Evolutionary conservation across 2,888 invertebrate species (phyloP).

Genomic region (Ashinkailepas kermadecensis): DNA sequence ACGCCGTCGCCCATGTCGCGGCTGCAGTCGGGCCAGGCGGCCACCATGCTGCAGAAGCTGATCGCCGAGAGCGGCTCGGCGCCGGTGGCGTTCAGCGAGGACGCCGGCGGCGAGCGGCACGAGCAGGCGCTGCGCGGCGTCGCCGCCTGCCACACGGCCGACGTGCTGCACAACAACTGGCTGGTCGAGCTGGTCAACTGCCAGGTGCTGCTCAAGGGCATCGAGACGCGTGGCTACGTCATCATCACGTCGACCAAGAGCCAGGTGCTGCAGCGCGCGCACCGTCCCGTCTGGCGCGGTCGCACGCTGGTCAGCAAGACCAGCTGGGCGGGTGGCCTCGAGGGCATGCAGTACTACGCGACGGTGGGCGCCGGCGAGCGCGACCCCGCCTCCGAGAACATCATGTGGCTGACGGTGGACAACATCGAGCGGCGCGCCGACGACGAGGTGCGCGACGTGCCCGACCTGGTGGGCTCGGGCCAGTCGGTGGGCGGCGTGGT

Average conservation of each 20-base stretch:
- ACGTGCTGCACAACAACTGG: slow-evolving; percentile 89
- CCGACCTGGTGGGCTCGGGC: slow-evolving; percentile 70
- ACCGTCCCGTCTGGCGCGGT: slow-evolving; percentile 81
- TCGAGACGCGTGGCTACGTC: slow-evolving; percentile 94
- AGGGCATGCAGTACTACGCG: slow-evolving; percentile 96
- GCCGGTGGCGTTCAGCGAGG: slow-evolving; percentile 86
- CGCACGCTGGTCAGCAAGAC: slow-evolving; percentile 82
- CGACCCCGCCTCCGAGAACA: slow-evolving; percentile 63
- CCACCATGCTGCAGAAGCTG: slow-evolving; percentile 78
- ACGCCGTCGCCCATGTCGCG: slow-evolving; percentile 56
- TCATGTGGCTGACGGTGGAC: slow-evolving; percentile 92
- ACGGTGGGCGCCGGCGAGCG: slow-evolving; percentile 75
- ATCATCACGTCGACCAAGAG: slow-evolving; percentile 94
- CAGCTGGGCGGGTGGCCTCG: slow-evolving; percentile 75
- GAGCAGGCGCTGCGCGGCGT: slow-evolving; percentile 75
- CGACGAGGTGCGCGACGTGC: slow-evolving; percentile 71
- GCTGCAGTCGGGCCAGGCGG: slow-evolving; percentile 65
- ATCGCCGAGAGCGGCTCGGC: slow-evolving; percentile 65
- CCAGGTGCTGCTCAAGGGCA: slow-evolving; percentile 81
- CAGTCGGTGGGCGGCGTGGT: slow-evolving; percentile 96
- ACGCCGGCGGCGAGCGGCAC: slow-evolving; percentile 57
- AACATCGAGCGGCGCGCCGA: slow-evolving; percentile 69
- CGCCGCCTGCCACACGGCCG: slow-evolving; percentile 79
- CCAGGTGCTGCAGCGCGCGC: slow-evolving; percentile 80
- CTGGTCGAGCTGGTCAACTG: slow-evolving; percentile 88